Base-by-base conservation (phyloP, 1,140 invertebrate species). In the Dufourea novaeangliae region DNA sequence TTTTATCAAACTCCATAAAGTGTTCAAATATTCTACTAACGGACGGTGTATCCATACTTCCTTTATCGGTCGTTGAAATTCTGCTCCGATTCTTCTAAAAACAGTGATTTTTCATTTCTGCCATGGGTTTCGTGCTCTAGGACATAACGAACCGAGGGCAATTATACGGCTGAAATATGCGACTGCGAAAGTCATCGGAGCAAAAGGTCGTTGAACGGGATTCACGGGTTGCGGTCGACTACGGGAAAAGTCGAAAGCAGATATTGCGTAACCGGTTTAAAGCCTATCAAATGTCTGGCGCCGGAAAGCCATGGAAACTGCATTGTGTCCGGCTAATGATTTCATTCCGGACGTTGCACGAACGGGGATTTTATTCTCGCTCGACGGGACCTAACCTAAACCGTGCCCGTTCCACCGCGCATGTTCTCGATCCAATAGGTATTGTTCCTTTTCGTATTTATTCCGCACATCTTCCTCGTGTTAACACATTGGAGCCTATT, bases 251-350 rank as follows among this genome's bases (percentile, higher is more conserved):
- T 66, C n/a, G 25, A 68, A 64, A 63, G 52, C 50, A 22, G 17
- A 37, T 68, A 34, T 46, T 37, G 29, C 32, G 39, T 69, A 59
- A 59, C 39, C n/a, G 32, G 52, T 75, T 59, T 34, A 11, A 14
- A 27, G 17, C 2, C 22, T 69, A 46, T 68, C 25, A 25, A 59
- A 75, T 75, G 57, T 75, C 44, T 46, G 14, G n/a, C 27, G 12
- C 6, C 10, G 39, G 25, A 5, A 37, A 41, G 39, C 22, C 32
- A 29, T 22, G 27, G 34, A 56, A 41, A 54, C 62, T 39, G 46
- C n/a, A 67, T 74, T 74, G 72, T 74, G 72, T 57, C 1, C n/a
- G 50, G 11, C 27, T 75, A 75, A 75, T 57, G 52, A 56, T 68
- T 75, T 57, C 17, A 59, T 59, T 39, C n/a, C 73, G 8, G 3